phyloP scores from a whole-genome alignment of 2,888 invertebrate species.

The Hirtodrosophila duncani region DNA sequence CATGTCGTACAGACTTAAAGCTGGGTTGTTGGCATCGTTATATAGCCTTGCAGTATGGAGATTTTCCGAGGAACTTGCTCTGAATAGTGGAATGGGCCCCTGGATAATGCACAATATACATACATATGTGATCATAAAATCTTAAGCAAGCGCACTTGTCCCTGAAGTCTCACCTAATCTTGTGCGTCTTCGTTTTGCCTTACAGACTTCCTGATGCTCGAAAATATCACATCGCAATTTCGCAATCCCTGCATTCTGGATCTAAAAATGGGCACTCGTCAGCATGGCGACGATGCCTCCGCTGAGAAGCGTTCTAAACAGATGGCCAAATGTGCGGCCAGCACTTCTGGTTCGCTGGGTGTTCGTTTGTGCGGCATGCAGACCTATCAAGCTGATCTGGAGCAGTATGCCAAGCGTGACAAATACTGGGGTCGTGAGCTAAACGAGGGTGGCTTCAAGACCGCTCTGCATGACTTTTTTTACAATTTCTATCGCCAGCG shows the following conservation, averaged over 20 bases:
- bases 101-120: no score
- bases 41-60: no score
- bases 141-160: no score
- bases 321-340: slow-evolving; percentile 94
- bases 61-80: no score
- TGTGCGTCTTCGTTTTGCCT: no score
- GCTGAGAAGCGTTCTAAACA: slow-evolving; percentile 93
- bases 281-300: slow-evolving; percentile 93
- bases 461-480: slow-evolving; percentile 90
- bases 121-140: no score
- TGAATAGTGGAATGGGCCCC: no score
- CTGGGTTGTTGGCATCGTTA: no score
- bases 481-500: slow-evolving; percentile 86
- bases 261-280: slow-evolving; percentile 95
- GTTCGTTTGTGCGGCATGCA: slow-evolving; percentile 95
- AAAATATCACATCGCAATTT: slow-evolving; percentile 92
- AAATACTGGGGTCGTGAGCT: slow-evolving; percentile 95
- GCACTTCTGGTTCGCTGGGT: slow-evolving; percentile 91
- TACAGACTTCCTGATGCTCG: slow-evolving; percentile 91
- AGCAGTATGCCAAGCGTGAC: slow-evolving; percentile 89
- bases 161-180: no score
- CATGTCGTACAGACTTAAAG: no score
- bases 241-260: slow-evolving; percentile 93
- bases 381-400: slow-evolving; percentile 87
- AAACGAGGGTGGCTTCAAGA: slow-evolving; percentile 88